Evolutionary conservation across 2,888 invertebrate genomes (phyloP).

Genomic region (Leptothorax acervorum): DNA sequence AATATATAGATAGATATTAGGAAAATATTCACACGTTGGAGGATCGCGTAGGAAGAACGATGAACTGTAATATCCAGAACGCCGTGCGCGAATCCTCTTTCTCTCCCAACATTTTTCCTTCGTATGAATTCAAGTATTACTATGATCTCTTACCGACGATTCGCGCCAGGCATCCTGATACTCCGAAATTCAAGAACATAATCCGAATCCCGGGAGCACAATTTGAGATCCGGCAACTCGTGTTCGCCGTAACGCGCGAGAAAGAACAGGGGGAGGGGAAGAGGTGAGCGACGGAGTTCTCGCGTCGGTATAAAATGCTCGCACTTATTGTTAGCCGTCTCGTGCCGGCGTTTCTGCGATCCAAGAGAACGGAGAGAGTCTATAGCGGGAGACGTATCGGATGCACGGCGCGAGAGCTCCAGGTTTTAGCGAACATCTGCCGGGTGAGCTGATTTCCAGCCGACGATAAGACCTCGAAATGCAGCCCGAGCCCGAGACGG

Average conservation of each 20-base stretch:
- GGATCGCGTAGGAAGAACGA: neutral
- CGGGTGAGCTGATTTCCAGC: conserved; percentile 77
- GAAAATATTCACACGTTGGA: neutral
- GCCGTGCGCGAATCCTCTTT: neutral
- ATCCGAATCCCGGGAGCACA: conserved; percentile 59
- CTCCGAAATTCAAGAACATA: conserved; percentile 54
- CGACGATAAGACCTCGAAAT: conserved; percentile 77
- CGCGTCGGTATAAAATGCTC: conserved; percentile 46
- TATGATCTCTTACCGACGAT: conserved; percentile 49
- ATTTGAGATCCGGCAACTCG: conserved; percentile 53
- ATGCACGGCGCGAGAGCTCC: conserved; percentile 51
- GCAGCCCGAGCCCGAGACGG: conserved; percentile 51
- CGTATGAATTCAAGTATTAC: conserved; percentile 48
- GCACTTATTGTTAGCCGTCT: conserved; percentile 53
- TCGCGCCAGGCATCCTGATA: conserved; percentile 46
- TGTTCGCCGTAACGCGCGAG: conserved; percentile 32
- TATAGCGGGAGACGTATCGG: conserved; percentile 21
- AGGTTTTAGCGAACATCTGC: conserved; percentile 78
- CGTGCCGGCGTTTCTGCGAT: conserved; percentile 22
- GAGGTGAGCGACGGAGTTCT: neutral
- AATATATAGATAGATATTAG: neutral
- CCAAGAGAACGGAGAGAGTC: neutral
- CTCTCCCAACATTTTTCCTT: conserved; percentile 18
- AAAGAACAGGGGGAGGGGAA: neutral
- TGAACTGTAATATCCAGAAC: neutral